Evolutionary conservation across 2,797 vertebrate species (phyloP), one percentile per base, ranked within the genome.

Genomic region (Gadopsis marmoratus): DNA sequence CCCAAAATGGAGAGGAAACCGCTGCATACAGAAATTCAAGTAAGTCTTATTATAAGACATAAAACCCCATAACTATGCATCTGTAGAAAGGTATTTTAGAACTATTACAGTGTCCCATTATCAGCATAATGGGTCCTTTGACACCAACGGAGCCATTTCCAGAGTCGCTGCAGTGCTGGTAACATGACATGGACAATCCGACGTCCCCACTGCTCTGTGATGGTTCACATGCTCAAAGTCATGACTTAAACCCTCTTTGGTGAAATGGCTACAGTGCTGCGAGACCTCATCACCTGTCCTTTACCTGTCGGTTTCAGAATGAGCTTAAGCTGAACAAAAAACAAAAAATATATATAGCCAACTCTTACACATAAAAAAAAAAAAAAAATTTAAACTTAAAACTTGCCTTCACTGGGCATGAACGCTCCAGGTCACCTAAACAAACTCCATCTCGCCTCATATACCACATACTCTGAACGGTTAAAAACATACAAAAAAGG

Each of bases 41-140:
- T 94, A 95, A 94, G 96, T 96, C 96, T 96, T 96, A 96, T 82
- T 96, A 94, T 96, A 96, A 96, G 96, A 96, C 96, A 96, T 95
- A 95, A 93, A 93, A 87, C 88, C 91, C 89, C 88, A 86, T 88
- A 90, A 87, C 76, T 79, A 94, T 94, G 92, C 83, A 92, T 94
- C 83, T 94, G 93, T 92, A 94, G 92, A 93, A 94, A 92, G 85
- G 79, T 91, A 79, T 89, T 87, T 89, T 84, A 87, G 76, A 94
- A 93, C 87, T 81, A 88, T 93, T 95, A 94, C 95, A 95, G 93
- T 93, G 94, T 95, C 93, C 93, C 83, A 87, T 92, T 87, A 91
- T 94, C 91, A 94, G 92, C 93, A 90, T 86, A 84, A 89, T 69
- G 87, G 89, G 82, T 84, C 90, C 71, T 90, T 77, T 79, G 88